A percentile compares a stretch with the other conserved stretches of the same genome.
Evolutionary conservation across 1,140 invertebrate genomes (phyloP).

Genomic region (Dreissena polymorpha): DNA sequence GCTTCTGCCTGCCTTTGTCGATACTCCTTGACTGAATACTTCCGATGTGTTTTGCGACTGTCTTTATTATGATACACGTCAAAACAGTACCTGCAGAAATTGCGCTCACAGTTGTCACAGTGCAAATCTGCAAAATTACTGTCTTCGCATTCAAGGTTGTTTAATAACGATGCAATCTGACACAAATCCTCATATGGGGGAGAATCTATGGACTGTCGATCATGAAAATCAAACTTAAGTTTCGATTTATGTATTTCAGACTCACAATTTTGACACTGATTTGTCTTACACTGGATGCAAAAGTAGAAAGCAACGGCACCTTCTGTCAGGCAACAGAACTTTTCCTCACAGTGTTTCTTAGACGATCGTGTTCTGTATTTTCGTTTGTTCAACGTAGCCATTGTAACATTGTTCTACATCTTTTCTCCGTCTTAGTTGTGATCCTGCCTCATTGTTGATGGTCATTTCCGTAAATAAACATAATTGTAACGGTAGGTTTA

Average conservation of each 20-base stretch:
- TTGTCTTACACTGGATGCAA: slow-evolving; percentile 77
- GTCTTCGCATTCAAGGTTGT: slow-evolving; percentile 67
- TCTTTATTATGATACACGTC: slow-evolving; percentile 69
- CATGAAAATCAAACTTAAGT: slow-evolving; percentile 74
- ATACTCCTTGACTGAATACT: slow-evolving; percentile 62
- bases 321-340: slow-evolving; percentile 71
- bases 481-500: slow-evolving; percentile 1
- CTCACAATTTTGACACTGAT: slow-evolving; percentile 78
- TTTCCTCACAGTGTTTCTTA: slow-evolving; percentile 73
- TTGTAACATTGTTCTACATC: slow-evolving; percentile 32
- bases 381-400: slow-evolving; percentile 33
- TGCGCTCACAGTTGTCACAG: slow-evolving; percentile 76
- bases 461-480: slow-evolving; percentile 56
- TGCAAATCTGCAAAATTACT: slow-evolving; percentile 78
- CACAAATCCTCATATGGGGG: slow-evolving; percentile 72
- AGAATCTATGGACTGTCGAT: slow-evolving; percentile 65
- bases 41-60: slow-evolving; percentile 65
- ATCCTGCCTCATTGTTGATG: slow-evolving; percentile 47
- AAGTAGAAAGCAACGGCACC: slow-evolving; percentile 70
- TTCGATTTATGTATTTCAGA: slow-evolving; percentile 75
- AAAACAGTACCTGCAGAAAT: slow-evolving; percentile 77
- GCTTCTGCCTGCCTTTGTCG: slow-evolving; percentile 56
- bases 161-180: slow-evolving; percentile 60
- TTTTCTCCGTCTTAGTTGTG: slow-evolving; percentile 25
- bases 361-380: slow-evolving; percentile 65